These are phyloP conservation scores for Heterochromis multidens DNA, from an alignment of 2,113 vertebrate species.

Conservation along the genomic window DNA sequence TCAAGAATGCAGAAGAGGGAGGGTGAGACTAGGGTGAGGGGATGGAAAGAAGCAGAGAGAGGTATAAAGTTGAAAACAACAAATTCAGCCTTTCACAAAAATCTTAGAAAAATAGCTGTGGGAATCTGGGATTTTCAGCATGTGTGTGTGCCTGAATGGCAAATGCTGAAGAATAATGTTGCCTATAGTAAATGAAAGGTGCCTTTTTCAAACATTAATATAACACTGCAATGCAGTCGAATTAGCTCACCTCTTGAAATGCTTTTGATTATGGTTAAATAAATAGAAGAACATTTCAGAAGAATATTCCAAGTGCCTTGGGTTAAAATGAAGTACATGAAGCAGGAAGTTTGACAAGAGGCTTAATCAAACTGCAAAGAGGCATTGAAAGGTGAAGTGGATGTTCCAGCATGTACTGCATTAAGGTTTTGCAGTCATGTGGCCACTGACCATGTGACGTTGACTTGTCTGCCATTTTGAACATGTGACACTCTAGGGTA, in stretches of 20 bases:
- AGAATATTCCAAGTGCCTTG: neutral
- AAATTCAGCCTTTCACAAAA: neutral
- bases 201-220: neutral
- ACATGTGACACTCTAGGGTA: accelerated
- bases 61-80: neutral
- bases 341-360: neutral
- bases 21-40: neutral
- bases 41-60: neutral
- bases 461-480: neutral
- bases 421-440: neutral
- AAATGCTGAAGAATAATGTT: neutral
- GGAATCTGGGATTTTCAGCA: neutral
- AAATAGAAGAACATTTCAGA: neutral
- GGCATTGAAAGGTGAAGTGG: neutral
- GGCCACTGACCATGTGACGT: neutral
- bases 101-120: neutral
- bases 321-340: neutral
- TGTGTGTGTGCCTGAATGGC: neutral
- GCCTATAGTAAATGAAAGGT: neutral
- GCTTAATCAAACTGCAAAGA: neutral
- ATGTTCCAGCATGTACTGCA: neutral
- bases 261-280: neutral
- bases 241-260: neutral
- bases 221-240: neutral
- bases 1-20: neutral